These are phyloP conservation scores for Hirtodrosophila trivittata DNA, from an alignment of 2,888 invertebrate genomes.

Conservation along the genomic window DNA sequence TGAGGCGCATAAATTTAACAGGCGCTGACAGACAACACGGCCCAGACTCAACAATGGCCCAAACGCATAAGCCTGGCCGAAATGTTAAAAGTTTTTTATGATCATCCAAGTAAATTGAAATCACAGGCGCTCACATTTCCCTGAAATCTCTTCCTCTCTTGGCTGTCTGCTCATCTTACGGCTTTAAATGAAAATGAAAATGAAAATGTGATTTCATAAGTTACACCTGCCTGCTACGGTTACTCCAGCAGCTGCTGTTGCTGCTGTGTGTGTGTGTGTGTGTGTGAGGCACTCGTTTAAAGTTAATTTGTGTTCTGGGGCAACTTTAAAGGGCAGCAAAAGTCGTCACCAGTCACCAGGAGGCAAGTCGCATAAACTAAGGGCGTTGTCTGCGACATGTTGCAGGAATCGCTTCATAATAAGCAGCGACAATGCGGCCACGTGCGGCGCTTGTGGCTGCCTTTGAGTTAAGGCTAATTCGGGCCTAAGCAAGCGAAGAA, in stretches of 20 bases:
- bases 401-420: slow-evolving; percentile 59
- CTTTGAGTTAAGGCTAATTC: slow-evolving; percentile 32
- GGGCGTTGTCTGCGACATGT: slow-evolving; percentile 57
- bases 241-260: neutral
- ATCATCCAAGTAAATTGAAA: slow-evolving; percentile 70
- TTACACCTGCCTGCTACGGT: slow-evolving; percentile 54
- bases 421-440: slow-evolving; percentile 51
- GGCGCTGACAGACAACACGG: slow-evolving; percentile 36
- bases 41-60: slow-evolving; percentile 1
- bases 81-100: slow-evolving; percentile 55
- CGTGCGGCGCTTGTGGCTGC: slow-evolving; percentile 39
- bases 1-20: slow-evolving; percentile 63
- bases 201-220: slow-evolving; percentile 65
- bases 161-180: slow-evolving; percentile 25
- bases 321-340: slow-evolving; percentile 51
- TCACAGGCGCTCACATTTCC: slow-evolving; percentile 38
- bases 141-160: neutral
- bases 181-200: slow-evolving; percentile 38
- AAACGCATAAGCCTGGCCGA: slow-evolving; percentile 2
- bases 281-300: slow-evolving; percentile 35
- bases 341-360: slow-evolving; percentile 24
- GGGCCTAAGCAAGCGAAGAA: slow-evolving; percentile 36
- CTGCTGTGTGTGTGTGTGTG: no score
- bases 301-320: slow-evolving; percentile 57
- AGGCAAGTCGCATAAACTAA: neutral